Conservation (phyloP, 2,888 invertebrate species). For the Tachystola acroxantha region DNA sequence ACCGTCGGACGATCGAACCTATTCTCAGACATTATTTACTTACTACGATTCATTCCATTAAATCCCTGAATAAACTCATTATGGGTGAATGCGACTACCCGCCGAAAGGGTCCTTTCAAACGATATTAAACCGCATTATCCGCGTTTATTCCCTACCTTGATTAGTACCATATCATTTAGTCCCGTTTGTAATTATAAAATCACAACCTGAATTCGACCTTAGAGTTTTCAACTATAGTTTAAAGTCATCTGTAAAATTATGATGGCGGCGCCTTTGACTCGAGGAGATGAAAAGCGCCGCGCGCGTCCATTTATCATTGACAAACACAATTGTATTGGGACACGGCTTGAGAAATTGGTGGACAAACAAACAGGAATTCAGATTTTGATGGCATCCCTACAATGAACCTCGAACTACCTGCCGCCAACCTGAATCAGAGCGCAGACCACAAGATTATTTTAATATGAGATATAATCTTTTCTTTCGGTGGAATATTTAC, state of each 20-base stretch:
- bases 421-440: constrained; percentile 13
- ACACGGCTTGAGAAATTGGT: constrained; percentile 67
- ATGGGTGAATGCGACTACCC: constrained; percentile 67
- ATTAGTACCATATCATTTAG: constrained; percentile 78
- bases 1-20: not conserved
- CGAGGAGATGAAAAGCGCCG: constrained; percentile 72
- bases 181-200: constrained; percentile 71
- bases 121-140: constrained; percentile 74
- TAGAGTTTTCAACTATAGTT: constrained; percentile 27
- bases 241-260: constrained; percentile 23
- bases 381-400: constrained; percentile 40
- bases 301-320: constrained; percentile 75
- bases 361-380: constrained; percentile 68
- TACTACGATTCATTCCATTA: constrained; percentile 73
- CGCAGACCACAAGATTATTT: constrained; percentile 7
- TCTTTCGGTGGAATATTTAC: too few species aligned
- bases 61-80: constrained; percentile 76
- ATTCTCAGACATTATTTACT: constrained; percentile 61
- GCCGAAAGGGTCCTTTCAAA: constrained; percentile 73
- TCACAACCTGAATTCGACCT: constrained; percentile 27
- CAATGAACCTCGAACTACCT: constrained; percentile 19
- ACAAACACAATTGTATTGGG: constrained; percentile 76
- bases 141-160: constrained; percentile 72
- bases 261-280: constrained; percentile 65
- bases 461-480: too few species aligned